phyloP scores from a whole-genome alignment of 2,888 invertebrate species.

The Drosophila phalerata region DNA sequence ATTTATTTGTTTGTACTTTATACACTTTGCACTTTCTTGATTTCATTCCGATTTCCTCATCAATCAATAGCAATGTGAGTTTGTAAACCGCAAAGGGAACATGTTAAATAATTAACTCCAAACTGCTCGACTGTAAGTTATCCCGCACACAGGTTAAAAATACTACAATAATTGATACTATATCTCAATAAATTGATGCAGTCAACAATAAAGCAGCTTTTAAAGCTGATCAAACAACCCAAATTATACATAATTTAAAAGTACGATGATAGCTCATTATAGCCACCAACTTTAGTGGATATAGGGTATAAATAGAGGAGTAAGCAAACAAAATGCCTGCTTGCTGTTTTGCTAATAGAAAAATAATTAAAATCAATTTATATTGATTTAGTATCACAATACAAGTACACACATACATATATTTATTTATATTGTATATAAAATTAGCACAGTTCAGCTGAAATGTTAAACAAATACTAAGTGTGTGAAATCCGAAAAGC shows the following conservation, averaged over 20 bases:
- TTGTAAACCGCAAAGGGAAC: constrained; percentile 11
- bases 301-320: constrained; percentile 20
- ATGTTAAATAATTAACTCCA: background rate
- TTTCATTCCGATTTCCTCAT: constrained; percentile 12
- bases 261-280: background rate
- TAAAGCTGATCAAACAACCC: background rate
- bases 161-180: background rate
- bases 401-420: constrained; percentile 2
- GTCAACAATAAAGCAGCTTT: background rate
- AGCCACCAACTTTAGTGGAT: background rate
- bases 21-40: constrained; percentile 25
- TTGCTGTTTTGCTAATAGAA: constrained; percentile 74
- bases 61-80: constrained; percentile 51
- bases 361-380: constrained; percentile 82
- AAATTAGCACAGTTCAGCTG: constrained; percentile 79
- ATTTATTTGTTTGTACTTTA: background rate
- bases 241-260: background rate
- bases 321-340: constrained; percentile 41
- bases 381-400: constrained; percentile 78
- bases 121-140: background rate
- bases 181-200: background rate
- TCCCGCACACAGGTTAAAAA: background rate
- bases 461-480: constrained; percentile 68
- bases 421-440: background rate
- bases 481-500: constrained; percentile 28